Conservation (phyloP, 2,113 vertebrate genomes). For the Pholis gunnellus region DNA sequence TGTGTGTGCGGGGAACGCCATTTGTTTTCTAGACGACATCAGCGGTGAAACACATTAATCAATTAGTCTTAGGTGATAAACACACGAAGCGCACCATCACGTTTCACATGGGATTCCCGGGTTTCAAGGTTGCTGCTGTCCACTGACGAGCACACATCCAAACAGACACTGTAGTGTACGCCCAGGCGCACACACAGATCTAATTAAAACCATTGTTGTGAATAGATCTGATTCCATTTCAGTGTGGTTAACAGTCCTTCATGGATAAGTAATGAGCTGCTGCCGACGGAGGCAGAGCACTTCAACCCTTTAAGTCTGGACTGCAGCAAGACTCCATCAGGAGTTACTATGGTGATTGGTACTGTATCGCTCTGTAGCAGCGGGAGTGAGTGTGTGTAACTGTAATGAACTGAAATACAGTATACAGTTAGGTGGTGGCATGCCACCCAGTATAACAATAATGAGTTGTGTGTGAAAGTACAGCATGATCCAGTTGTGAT, state of each 20-base stretch:
- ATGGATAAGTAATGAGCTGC: constrained; percentile 81
- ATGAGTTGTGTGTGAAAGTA: constrained; percentile 4
- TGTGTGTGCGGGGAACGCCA: constrained; percentile 46
- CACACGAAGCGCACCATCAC: constrained; percentile 59
- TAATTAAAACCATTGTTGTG: constrained; percentile 82
- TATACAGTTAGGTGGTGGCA: neutral
- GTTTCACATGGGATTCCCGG: constrained; percentile 69
- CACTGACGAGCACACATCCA: constrained; percentile 60
- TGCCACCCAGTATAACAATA: constrained; percentile 19
- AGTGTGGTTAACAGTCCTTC: constrained; percentile 79
- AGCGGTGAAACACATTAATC: constrained; percentile 78
- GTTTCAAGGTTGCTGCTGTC: constrained; percentile 74
- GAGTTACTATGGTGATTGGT: constrained; percentile 59
- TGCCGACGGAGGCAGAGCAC: constrained; percentile 53
- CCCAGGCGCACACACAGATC: constrained; percentile 49
- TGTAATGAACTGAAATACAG: constrained; percentile 45
- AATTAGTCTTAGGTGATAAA: constrained; percentile 81
- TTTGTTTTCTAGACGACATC: constrained; percentile 78
- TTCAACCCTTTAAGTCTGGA: constrained; percentile 63
- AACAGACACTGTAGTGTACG: constrained; percentile 22
- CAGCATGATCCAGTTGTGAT: neutral
- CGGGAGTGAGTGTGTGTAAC: constrained; percentile 17
- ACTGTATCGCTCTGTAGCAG: constrained; percentile 45
- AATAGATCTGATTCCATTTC: constrained; percentile 81
- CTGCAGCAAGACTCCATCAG: constrained; percentile 52